These are phyloP conservation scores for Leptinotarsa rubiginosa DNA, from an alignment of 2,888 invertebrate species.

Conservation along the genomic window DNA sequence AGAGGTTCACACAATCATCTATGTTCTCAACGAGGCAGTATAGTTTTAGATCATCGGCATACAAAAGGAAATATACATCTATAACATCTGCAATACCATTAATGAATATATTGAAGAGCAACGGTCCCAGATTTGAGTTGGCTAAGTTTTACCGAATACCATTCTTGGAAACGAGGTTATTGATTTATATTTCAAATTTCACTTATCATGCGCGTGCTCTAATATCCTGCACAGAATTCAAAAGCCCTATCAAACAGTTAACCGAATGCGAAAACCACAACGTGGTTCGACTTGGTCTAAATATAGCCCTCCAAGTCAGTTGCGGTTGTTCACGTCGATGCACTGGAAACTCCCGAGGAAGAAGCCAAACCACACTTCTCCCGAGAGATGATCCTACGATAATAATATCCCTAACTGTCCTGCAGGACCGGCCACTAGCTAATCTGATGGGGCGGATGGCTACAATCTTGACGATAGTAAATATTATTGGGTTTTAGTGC, in stretches of 20 bases:
- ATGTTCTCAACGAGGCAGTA: too few relatives aligned
- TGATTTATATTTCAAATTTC: too few relatives aligned
- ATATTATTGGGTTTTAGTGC: conserved; percentile 53
- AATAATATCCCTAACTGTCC: conserved; percentile 44
- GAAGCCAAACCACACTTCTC: conserved; percentile 47
- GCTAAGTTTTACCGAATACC: too few relatives aligned
- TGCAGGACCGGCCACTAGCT: conserved; percentile 41
- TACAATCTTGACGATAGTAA: conserved; percentile 48
- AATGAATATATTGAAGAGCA: too few relatives aligned
- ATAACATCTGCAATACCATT: too few relatives aligned
- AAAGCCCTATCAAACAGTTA: not conserved
- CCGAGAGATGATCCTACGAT: conserved; percentile 48
- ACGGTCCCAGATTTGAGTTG: too few relatives aligned
- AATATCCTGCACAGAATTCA: not conserved
- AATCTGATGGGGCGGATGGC: conserved; percentile 47
- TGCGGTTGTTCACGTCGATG: conserved; percentile 32
- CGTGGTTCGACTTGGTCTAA: conserved; percentile 21
- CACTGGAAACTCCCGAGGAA: conserved; percentile 38
- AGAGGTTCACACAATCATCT: too few relatives aligned
- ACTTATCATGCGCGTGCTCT: too few relatives aligned
- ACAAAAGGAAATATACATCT: too few relatives aligned
- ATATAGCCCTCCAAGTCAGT: conserved; percentile 13
- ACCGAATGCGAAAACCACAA: conserved; percentile 11
- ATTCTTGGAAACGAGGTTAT: too few relatives aligned
- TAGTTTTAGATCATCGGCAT: too few relatives aligned